phyloP scores from a whole-genome alignment of 2,797 vertebrate genomes.

The Emys orbicularis region DNA sequence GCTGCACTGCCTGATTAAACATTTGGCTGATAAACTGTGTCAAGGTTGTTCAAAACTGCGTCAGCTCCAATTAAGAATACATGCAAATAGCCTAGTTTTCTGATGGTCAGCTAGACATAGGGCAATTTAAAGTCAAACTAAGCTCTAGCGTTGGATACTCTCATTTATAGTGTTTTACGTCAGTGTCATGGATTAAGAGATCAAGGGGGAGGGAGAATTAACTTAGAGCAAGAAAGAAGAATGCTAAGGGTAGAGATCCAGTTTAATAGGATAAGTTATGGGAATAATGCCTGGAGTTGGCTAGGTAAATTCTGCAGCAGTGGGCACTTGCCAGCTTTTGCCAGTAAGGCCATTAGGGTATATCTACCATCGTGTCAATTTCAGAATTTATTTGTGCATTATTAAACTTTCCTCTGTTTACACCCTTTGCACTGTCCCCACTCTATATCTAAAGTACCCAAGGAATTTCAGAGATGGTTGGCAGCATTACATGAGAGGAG shows the following conservation, averaged over 20 bases:
- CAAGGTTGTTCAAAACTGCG: constrained; percentile 47
- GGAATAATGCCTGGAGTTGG: background rate
- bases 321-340: background rate
- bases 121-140: background rate
- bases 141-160: background rate
- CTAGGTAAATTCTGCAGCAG: background rate
- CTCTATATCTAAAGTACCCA: background rate
- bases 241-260: background rate
- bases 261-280: background rate
- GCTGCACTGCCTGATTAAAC: constrained; percentile 71
- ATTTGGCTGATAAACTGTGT: constrained; percentile 69
- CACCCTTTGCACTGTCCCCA: background rate
- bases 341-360: background rate
- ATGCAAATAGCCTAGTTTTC: constrained; percentile 35
- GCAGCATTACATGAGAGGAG: background rate
- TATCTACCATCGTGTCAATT: background rate
- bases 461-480: background rate
- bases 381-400: background rate
- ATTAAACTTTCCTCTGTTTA: background rate
- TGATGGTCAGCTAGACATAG: constrained; percentile 24
- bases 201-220: background rate
- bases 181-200: background rate
- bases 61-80: constrained; percentile 10
- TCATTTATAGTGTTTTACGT: constrained; percentile 16
- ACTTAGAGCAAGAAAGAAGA: background rate